A percentile compares a stretch with the other conserved stretches of the same genome.
phyloP scores from a whole-genome alignment of 2,888 invertebrate genomes.

The Aphidius colemani region DNA sequence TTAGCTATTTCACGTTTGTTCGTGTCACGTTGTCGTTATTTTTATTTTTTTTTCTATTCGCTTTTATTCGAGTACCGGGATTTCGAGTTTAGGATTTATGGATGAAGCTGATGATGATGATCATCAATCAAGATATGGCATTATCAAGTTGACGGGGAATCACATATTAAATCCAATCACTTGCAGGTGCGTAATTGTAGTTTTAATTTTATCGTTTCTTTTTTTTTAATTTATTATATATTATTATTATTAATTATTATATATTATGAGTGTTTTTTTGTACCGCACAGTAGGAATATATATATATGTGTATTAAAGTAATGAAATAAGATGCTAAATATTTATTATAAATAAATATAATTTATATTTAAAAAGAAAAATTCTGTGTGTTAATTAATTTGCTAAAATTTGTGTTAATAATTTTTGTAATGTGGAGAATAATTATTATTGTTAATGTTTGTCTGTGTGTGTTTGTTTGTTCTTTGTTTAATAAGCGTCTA shows the following conservation, averaged over 20 bases:
- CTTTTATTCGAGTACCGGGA: slow-evolving; percentile 48
- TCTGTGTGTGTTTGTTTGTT: no score
- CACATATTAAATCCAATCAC: background rate
- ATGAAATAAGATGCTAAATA: no score
- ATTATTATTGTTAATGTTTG: no score
- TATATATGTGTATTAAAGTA: no score
- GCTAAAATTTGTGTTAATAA: no score
- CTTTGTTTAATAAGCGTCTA: no score
- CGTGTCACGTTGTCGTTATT: slow-evolving; percentile 18
- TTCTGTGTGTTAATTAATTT: no score
- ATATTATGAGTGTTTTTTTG: no score
- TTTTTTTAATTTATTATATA: background rate
- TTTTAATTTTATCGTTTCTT: slow-evolving; percentile 1
- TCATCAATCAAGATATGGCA: slow-evolving; percentile 26
- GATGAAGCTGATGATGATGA: slow-evolving; percentile 42
- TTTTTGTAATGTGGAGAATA: no score
- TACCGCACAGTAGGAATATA: no score
- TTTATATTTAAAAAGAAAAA: no score
- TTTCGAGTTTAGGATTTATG: slow-evolving; percentile 45
- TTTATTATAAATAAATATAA: no score
- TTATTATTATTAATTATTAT: slow-evolving; percentile 11
- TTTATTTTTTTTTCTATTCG: slow-evolving; percentile 43
- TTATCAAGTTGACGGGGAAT: slow-evolving; percentile 4
- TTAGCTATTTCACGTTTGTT: background rate
- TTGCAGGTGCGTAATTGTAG: slow-evolving; percentile 16